Percentiles rank a stretch among this genome's conserved stretches.
phyloP scores from a whole-genome alignment of 2,113 vertebrate species.

The Bostrychus sinensis region DNA sequence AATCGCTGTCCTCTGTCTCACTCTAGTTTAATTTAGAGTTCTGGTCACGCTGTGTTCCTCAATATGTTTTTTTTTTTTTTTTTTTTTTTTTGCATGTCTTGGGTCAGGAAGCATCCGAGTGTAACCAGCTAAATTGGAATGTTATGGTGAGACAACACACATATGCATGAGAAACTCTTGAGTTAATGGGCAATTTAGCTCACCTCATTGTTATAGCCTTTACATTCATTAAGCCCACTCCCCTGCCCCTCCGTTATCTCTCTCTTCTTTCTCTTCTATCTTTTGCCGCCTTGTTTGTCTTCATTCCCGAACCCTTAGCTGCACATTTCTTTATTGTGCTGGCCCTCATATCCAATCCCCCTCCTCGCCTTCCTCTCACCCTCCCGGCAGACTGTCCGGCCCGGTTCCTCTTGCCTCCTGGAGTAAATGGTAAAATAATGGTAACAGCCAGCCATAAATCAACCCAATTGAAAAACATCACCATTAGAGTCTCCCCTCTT shows the following conservation, averaged over 20 bases:
- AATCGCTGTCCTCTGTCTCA: slow-evolving; percentile 36
- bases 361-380: slow-evolving; percentile 4
- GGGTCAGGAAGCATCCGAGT: slow-evolving; percentile 62
- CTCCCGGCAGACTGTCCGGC: slow-evolving; percentile 32
- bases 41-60: slow-evolving; percentile 15
- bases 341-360: not conserved
- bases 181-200: slow-evolving; percentile 76
- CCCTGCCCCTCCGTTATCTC: slow-evolving; percentile 31
- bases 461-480: slow-evolving; percentile 71
- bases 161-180: slow-evolving; percentile 66
- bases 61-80: slow-evolving; percentile 25
- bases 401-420: slow-evolving; percentile 36
- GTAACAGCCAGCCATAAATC: slow-evolving; percentile 69
- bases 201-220: slow-evolving; percentile 67
- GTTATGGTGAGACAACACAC: slow-evolving; percentile 65
- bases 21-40: slow-evolving; percentile 21
- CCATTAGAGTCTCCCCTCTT: slow-evolving; percentile 48
- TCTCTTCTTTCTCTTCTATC: slow-evolving; percentile 31
- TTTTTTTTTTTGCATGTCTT: slow-evolving; percentile 47
- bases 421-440: slow-evolving; percentile 69
- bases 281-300: slow-evolving; percentile 34
- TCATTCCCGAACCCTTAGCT: slow-evolving; percentile 41
- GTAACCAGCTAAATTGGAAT: slow-evolving; percentile 74
- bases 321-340: slow-evolving; percentile 25
- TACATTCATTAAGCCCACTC: slow-evolving; percentile 66